phyloP scores from a whole-genome alignment of 2,797 vertebrate species.

The Silurus aristotelis region DNA sequence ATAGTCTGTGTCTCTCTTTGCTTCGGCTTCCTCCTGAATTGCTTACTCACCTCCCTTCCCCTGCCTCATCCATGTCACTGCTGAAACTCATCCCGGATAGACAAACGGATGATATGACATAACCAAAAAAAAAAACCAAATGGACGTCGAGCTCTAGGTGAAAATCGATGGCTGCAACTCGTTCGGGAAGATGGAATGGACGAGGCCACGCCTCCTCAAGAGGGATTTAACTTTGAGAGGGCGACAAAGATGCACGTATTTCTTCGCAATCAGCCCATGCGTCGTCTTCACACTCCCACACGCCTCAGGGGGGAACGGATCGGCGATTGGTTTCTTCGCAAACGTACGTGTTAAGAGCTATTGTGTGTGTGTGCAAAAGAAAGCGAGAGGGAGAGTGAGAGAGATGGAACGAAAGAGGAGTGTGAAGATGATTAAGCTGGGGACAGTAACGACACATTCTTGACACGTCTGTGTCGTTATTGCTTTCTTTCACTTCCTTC shows the following conservation, averaged over 20 bases:
- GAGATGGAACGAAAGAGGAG: constrained; percentile 40
- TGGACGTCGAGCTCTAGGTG: constrained; percentile 20
- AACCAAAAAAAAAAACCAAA: background rate
- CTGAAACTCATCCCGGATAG: constrained; percentile 67
- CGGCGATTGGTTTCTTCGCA: constrained; percentile 33
- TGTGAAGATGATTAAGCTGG: constrained; percentile 64
- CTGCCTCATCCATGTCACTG: constrained; percentile 72
- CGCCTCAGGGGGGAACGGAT: constrained; percentile 33
- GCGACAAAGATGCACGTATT: constrained; percentile 41
- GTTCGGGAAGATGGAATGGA: constrained; percentile 28
- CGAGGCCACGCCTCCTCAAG: constrained; percentile 66
- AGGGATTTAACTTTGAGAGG: constrained; percentile 74
- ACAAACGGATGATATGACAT: constrained; percentile 13
- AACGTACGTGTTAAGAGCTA: constrained; percentile 40
- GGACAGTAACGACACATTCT: constrained; percentile 73
- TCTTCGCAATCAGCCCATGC: constrained; percentile 35
- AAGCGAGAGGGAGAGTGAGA: constrained; percentile 1
- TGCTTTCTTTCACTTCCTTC: constrained; percentile 19
- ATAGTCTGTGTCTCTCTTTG: background rate
- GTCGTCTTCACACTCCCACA: constrained; percentile 26
- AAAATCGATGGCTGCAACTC: constrained; percentile 32
- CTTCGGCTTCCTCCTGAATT: background rate
- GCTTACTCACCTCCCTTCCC: constrained; percentile 75
- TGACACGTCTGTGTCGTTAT: constrained; percentile 57
- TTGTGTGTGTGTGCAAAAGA: constrained; percentile 9